Evolutionary conservation across 2,888 invertebrate species (phyloP).

Genomic region (Himalopsyche anomala): DNA sequence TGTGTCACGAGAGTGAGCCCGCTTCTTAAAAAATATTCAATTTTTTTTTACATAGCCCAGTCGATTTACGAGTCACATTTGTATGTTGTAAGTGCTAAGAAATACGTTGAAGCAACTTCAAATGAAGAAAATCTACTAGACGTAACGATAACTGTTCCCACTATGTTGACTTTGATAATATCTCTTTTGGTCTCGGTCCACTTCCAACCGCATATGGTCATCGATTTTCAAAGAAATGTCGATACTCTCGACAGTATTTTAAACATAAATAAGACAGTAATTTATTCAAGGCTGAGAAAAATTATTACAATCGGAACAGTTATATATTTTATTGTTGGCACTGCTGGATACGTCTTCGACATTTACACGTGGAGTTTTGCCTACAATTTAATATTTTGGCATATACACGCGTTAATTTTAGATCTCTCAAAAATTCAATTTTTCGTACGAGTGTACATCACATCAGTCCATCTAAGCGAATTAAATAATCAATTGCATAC

Average conservation of each 20-base stretch:
- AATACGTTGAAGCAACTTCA: neutral
- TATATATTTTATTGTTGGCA: neutral
- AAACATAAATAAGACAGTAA: neutral
- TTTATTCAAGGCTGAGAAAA: neutral
- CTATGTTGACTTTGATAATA: neutral
- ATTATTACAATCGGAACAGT: neutral
- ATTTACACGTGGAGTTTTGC: neutral
- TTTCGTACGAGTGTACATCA: neutral
- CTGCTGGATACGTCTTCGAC: neutral
- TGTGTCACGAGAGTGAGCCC: neutral
- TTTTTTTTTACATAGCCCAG: neutral
- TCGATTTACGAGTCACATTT: neutral
- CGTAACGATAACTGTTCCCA: neutral
- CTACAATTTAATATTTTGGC: neutral
- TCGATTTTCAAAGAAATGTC: neutral
- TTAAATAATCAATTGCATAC: neutral
- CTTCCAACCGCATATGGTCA: neutral
- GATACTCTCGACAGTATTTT: neutral
- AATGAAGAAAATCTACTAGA: neutral
- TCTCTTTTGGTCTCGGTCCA: neutral
- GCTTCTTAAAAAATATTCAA: neutral
- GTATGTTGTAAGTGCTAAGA: neutral
- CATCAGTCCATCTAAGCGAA: neutral
- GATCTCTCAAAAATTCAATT: neutral
- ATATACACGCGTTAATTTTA: neutral